Evolutionary conservation across 2,888 invertebrate species (phyloP), one percentile per base, ranked within the genome.

Genomic region (Perithous albicinctus): DNA sequence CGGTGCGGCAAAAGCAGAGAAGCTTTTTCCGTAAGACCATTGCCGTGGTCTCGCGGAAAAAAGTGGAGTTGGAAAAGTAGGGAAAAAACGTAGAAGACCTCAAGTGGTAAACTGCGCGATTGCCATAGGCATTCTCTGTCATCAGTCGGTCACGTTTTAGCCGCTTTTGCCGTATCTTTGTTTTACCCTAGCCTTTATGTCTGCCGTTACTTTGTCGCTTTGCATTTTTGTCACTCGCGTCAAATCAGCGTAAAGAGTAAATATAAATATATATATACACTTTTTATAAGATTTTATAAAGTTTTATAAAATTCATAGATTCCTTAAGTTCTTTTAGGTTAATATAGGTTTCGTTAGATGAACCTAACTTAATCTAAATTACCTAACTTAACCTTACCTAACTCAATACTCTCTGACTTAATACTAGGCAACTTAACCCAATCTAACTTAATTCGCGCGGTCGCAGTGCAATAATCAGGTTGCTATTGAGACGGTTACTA

Each of bases 111-210:
- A 75, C 32, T 59, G 64, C 18, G 43, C 51, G 56, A 75, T 66
- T 66, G 75, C 75, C 75, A 59, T 67, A 75, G 46, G 66, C 59
- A 72, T 75, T 75, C 23, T 67, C 56, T 26, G 51, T 43, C 41
- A 66, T 66, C 66, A 29, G 56, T 56, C 48, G 26, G n/a, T 72
- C 29, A 38, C 63, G 61, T 18, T 35, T 61, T 20, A 20, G 38
- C 61, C 0, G 35, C 61, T 61, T 38, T 35, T 15, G n/a, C 32
- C 63, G 2, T 32, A 54, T 54, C 43, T 12, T 7, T 29, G 18
- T 23, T 43, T 64, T 20, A n/a, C 41, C 29, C 41, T 23, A 8
- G 6, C 20, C 20, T 61, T 61, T 35, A 35, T 35, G 32, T 38
- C 38, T 63, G 7, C 12, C 61, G 38, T 63, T 23, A 12, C 8